Evolutionary conservation across 2,113 vertebrate species (phyloP).

Genomic region (Carassius carassius): DNA sequence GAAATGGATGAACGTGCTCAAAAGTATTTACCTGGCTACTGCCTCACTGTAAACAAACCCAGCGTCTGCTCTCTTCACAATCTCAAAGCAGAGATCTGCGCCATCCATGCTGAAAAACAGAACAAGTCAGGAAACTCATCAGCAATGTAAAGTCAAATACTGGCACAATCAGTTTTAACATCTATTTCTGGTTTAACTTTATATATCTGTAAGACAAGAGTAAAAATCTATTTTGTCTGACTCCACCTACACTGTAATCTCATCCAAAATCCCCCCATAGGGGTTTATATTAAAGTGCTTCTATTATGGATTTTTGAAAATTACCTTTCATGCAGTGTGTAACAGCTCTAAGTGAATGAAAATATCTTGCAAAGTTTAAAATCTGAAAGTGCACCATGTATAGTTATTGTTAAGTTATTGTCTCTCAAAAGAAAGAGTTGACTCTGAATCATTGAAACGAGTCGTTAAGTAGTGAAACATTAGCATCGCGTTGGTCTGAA

Average conservation of each 20-base stretch:
- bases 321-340: no score
- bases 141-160: neutral
- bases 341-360: no score
- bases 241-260: neutral
- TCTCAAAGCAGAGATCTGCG: constrained; percentile 92
- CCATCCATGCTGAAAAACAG: constrained; percentile 85
- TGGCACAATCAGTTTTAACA: neutral
- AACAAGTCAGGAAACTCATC: neutral
- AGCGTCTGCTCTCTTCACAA: constrained; percentile 90
- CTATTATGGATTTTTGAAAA: no score
- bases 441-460: no score
- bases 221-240: neutral
- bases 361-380: no score
- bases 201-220: neutral
- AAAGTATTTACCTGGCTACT: constrained; percentile 84
- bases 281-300: neutral
- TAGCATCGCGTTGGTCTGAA: no score
- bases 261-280: neutral
- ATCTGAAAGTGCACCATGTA: no score
- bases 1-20: neutral
- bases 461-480: no score
- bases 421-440: no score
- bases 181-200: neutral
- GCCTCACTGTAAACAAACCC: constrained; percentile 94
- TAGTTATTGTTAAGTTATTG: no score